Conservation (phyloP, 1,140 invertebrate species). For the Hyphantria cunea region DNA sequence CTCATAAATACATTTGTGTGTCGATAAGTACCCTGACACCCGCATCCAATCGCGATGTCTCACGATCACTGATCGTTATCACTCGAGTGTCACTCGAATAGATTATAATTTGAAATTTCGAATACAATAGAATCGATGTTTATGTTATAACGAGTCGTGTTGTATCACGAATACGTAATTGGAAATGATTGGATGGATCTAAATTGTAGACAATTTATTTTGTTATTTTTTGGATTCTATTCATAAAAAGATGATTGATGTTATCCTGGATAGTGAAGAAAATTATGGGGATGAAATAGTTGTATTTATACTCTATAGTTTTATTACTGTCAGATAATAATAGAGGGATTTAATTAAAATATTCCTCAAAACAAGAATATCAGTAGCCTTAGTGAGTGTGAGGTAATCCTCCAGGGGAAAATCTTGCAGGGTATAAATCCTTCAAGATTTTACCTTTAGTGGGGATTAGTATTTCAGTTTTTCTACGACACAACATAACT, state of each 20-base stretch:
- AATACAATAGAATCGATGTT: constrained; percentile 35
- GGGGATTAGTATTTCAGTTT: no score
- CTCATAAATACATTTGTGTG: constrained; percentile 26
- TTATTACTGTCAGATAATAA: no score
- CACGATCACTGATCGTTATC: constrained; percentile 33
- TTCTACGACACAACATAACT: no score
- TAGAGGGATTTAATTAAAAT: no score
- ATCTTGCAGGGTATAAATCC: no score
- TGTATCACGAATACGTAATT: constrained; percentile 29
- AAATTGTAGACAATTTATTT: constrained; percentile 17
- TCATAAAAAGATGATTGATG: constrained; percentile 17
- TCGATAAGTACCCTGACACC: constrained; percentile 28
- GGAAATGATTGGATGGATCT: constrained; percentile 27
- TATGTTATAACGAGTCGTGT: constrained; percentile 22
- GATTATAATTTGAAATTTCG: constrained; percentile 31
- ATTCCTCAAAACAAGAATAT: no score
- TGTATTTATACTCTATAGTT: not conserved
- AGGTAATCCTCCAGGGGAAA: no score
- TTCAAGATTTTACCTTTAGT: no score
- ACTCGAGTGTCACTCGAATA: constrained; percentile 23
- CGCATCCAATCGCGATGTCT: constrained; percentile 33
- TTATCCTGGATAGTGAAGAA: constrained; percentile 1
- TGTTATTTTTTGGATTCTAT: constrained; percentile 10
- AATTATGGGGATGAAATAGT: constrained; percentile 12
- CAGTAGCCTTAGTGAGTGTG: no score